phyloP scores from a whole-genome alignment of 2,888 invertebrate species.

The Napeogenes sylphis region DNA sequence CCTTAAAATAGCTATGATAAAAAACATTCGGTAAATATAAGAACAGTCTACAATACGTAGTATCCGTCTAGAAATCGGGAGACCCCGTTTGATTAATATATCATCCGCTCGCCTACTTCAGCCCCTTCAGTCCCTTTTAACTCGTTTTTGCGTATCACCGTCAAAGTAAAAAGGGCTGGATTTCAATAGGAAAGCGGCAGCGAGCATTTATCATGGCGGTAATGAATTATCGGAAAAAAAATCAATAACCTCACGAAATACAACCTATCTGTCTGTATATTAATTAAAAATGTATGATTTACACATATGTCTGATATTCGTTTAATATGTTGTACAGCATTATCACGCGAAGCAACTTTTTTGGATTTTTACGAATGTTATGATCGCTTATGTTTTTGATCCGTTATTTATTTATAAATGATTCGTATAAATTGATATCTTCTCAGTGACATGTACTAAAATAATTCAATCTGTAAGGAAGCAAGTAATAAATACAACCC shows the following conservation, averaged over 20 bases:
- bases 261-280: slow-evolving; percentile 29
- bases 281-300: neutral
- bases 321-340: too few species aligned
- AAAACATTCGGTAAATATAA: too few species aligned
- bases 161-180: slow-evolving; percentile 70
- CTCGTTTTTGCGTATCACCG: slow-evolving; percentile 75
- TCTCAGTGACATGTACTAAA: too few species aligned
- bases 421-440: too few species aligned
- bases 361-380: too few species aligned
- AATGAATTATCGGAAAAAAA: slow-evolving; percentile 70
- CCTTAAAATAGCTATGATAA: too few species aligned
- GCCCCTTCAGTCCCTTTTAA: slow-evolving; percentile 60
- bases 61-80: slow-evolving; percentile 47
- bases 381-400: too few species aligned
- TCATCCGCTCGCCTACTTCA: slow-evolving; percentile 62
- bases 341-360: too few species aligned
- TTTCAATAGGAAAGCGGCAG: slow-evolving; percentile 64
- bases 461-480: too few species aligned
- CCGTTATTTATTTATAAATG: too few species aligned
- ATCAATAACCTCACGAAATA: slow-evolving; percentile 58
- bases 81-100: slow-evolving; percentile 65
- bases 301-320: neutral
- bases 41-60: slow-evolving; percentile 39
- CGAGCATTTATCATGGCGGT: slow-evolving; percentile 73
- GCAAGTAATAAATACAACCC: too few species aligned